Conservation (phyloP, 2,888 invertebrate genomes). For the Polydrusus tereticollis region DNA sequence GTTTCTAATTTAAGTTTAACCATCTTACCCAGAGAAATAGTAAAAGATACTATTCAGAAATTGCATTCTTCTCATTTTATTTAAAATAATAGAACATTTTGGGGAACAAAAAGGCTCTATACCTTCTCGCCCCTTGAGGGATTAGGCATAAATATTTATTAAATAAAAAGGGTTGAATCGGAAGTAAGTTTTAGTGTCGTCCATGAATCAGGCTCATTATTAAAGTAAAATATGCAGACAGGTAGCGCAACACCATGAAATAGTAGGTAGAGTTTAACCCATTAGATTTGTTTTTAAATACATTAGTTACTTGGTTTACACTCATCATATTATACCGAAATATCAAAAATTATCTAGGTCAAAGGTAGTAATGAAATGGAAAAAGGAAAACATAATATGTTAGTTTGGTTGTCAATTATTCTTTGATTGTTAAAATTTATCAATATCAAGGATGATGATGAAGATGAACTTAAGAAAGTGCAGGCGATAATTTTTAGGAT, state of each 20-base stretch:
- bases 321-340: neutral
- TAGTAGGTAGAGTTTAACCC: neutral
- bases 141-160: slow-evolving; percentile 10
- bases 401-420: no score
- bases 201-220: slow-evolving; percentile 1
- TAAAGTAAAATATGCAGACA: slow-evolving; percentile 8
- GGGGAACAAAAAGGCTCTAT: neutral
- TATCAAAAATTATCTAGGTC: neutral
- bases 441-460: no score
- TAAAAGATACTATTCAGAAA: neutral
- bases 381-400: no score
- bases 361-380: no score
- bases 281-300: neutral
- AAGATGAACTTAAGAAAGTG: no score
- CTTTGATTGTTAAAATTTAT: no score
- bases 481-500: no score
- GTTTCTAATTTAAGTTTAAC: no score
- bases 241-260: slow-evolving; percentile 1
- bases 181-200: slow-evolving; percentile 23
- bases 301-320: neutral
- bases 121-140: neutral
- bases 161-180: slow-evolving; percentile 11
- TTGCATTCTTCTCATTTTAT: neutral
- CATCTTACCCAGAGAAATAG: no score
- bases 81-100: slow-evolving; percentile 5